Percentiles rank a stretch among this genome's conserved stretches.
phyloP scores from a whole-genome alignment of 2,888 invertebrate species.

The Cephus pygmeus region DNA sequence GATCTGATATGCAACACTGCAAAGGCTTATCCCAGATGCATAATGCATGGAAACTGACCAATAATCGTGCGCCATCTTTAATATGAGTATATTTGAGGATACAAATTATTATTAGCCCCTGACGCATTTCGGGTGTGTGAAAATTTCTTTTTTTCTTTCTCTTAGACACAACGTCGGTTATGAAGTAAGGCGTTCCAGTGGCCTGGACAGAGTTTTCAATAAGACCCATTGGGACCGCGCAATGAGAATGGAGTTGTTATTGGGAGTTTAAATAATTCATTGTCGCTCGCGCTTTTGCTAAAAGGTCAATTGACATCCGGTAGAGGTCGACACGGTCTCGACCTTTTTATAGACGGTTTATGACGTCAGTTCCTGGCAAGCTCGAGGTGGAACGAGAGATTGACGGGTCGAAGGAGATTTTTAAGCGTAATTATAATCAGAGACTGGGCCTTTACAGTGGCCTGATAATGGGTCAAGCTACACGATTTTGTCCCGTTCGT shows the following conservation, averaged over 20 bases:
- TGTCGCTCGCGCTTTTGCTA: not conserved
- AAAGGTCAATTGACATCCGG: not conserved
- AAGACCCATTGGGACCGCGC: not conserved
- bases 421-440: conserved; percentile 7
- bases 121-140: not conserved
- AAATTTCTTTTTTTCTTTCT: not conserved
- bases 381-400: not conserved
- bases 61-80: not conserved
- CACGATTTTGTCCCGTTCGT: not conserved
- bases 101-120: not conserved
- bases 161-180: not conserved
- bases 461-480: conserved; percentile 13
- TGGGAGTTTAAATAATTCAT: not conserved
- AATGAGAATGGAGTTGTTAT: not conserved
- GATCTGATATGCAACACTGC: conserved; percentile 48
- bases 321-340: not conserved
- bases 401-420: not conserved
- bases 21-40: conserved; percentile 27
- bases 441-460: conserved; percentile 2
- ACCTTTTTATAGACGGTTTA: not conserved
- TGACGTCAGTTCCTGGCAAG: not conserved
- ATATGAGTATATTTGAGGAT: not conserved
- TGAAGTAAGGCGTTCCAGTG: not conserved
- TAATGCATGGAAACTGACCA: not conserved
- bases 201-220: not conserved